Conservation (phyloP, 2,888 invertebrate genomes). For the Heteropelma amictum region DNA sequence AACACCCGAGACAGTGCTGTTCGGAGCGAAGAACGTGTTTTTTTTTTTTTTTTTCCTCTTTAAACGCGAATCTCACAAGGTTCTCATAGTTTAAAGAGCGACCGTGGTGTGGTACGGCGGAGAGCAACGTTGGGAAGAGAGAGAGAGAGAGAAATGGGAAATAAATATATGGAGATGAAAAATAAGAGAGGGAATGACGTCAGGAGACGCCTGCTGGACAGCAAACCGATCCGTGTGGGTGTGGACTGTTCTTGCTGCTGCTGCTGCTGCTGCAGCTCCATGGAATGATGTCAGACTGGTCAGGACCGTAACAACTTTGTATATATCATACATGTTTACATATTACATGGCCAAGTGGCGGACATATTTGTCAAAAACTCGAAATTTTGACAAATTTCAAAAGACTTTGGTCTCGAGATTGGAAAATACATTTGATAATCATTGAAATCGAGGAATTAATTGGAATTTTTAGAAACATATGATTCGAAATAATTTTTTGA, state of each 20-base stretch:
- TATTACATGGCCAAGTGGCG: neutral
- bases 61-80: slow-evolving; percentile 5
- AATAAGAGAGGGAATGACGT: slow-evolving; percentile 55
- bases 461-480: too few species aligned
- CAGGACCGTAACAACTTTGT: slow-evolving; percentile 58
- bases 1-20: slow-evolving; percentile 9
- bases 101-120: slow-evolving; percentile 51
- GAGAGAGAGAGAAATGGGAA: slow-evolving; percentile 40
- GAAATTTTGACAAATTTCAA: too few species aligned
- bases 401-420: too few species aligned
- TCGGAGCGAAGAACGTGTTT: too few species aligned
- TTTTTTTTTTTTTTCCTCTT: slow-evolving; percentile 9
- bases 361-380: neutral
- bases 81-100: slow-evolving; percentile 20
- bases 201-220: slow-evolving; percentile 52
- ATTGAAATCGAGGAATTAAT: too few species aligned
- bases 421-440: too few species aligned
- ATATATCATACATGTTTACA: slow-evolving; percentile 10
- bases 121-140: slow-evolving; percentile 19
- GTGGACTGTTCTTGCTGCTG: slow-evolving; percentile 53
- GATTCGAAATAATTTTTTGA: too few species aligned
- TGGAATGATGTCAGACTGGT: slow-evolving; percentile 60
- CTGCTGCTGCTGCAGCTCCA: slow-evolving; percentile 32
- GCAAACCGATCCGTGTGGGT: slow-evolving; percentile 55
- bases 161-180: slow-evolving; percentile 19